Conservation (phyloP, 2,797 vertebrate genomes). For the Selene dorsalis region DNA sequence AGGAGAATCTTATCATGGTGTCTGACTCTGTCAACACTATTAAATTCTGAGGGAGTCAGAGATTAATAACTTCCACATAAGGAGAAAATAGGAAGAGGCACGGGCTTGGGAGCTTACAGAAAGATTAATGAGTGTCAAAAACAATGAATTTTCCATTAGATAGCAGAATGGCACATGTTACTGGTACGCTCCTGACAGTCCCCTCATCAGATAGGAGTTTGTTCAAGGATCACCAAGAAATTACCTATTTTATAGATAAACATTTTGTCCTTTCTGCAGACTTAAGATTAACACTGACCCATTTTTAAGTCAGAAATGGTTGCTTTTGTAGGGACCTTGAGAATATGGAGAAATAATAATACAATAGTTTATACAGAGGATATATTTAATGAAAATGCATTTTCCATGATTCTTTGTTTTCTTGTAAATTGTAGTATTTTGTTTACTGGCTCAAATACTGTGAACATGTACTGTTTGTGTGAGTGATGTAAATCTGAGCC, state of each 20-base stretch:
- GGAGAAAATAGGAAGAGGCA: constrained; percentile 67
- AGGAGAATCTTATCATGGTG: constrained; percentile 83
- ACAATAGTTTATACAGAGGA: too few relatives aligned
- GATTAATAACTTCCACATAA: constrained; percentile 84
- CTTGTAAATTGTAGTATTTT: too few relatives aligned
- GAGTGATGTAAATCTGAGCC: too few relatives aligned
- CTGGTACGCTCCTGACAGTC: constrained; percentile 43
- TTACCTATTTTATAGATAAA: constrained; percentile 66
- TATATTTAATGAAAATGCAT: too few relatives aligned
- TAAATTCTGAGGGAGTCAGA: constrained; percentile 79
- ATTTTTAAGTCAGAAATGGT: constrained; percentile 56
- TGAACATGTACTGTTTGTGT: too few relatives aligned
- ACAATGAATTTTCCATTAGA: constrained; percentile 80
- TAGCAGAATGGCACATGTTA: constrained; percentile 53
- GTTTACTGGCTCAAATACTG: too few relatives aligned
- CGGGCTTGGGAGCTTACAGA: constrained; percentile 61
- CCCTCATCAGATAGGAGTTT: constrained; percentile 64
- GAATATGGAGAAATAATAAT: too few relatives aligned
- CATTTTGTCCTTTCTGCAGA: constrained; percentile 62
- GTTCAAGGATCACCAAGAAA: constrained; percentile 60
- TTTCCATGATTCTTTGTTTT: too few relatives aligned
- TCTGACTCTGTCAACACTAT: constrained; percentile 85
- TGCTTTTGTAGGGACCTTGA: too few relatives aligned
- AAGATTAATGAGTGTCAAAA: constrained; percentile 83
- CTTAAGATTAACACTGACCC: constrained; percentile 63